A percentile compares a stretch with the other conserved stretches of the same genome.
Evolutionary conservation across 30 jellyfish, hydroid and myxozoan species (phyloP).

Genomic region (Turritopsis rubra): DNA sequence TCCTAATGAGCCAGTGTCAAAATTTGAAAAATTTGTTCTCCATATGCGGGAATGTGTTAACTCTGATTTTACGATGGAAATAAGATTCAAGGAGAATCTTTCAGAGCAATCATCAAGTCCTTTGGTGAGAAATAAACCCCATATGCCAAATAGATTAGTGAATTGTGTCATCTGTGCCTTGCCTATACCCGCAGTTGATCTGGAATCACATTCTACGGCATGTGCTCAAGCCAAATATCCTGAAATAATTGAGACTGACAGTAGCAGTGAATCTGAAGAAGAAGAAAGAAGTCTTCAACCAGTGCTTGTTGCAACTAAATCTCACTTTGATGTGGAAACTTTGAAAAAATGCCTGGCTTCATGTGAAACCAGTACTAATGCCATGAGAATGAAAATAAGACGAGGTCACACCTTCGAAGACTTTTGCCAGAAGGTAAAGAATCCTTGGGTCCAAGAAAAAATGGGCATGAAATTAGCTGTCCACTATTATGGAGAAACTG

Average conservation of each 20-base stretch:
- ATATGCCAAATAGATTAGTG: not conserved
- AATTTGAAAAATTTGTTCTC: not conserved
- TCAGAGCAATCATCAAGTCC: not conserved
- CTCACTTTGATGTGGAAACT: not conserved
- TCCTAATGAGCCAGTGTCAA: constrained; percentile 1
- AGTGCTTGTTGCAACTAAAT: not conserved
- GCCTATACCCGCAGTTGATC: not conserved
- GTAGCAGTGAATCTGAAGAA: not conserved
- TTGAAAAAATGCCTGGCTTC: not conserved
- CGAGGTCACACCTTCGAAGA: constrained; percentile 27
- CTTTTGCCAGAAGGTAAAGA: constrained; percentile 16
- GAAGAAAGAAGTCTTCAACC: not conserved
- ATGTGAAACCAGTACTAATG: constrained; percentile 4
- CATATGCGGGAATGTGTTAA: not conserved
- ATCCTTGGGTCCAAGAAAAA: constrained; percentile 31
- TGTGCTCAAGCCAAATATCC: not conserved
- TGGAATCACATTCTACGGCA: constrained; percentile 1
- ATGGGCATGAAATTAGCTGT: constrained; percentile 16
- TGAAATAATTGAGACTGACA: not conserved
- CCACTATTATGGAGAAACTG: constrained; percentile 32
- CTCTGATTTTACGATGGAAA: constrained; percentile 15
- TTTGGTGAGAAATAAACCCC: not conserved
- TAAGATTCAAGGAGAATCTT: not conserved
- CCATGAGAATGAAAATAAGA: not conserved
- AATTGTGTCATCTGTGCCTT: constrained; percentile 3